Percentiles rank a stretch among this genome's conserved stretches.
Conservation (phyloP, 1,140 invertebrate genomes). For the Scaptomyza pallida region DNA sequence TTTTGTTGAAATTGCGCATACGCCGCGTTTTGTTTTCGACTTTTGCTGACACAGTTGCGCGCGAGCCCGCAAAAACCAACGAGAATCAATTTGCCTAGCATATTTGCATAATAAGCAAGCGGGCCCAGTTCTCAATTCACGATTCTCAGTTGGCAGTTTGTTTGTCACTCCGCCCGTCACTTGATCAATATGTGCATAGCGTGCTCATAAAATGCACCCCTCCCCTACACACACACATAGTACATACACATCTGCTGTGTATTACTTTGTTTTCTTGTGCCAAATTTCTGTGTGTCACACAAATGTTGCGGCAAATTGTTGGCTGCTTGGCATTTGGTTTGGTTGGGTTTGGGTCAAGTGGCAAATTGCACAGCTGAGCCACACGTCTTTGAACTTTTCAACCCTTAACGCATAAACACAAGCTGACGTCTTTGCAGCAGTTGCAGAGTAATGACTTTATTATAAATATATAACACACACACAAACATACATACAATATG, state of each 20-base stretch:
- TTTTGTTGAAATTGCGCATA: slow-evolving; percentile 76
- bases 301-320: slow-evolving; percentile 62
- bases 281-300: slow-evolving; percentile 65
- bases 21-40: slow-evolving; percentile 77
- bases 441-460: slow-evolving; percentile 69
- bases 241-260: slow-evolving; percentile 12
- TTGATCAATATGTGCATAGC: slow-evolving; percentile 81
- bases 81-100: slow-evolving; percentile 73
- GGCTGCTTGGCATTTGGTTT: slow-evolving; percentile 1
- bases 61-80: slow-evolving; percentile 31
- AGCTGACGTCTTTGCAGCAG: slow-evolving; percentile 32
- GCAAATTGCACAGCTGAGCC: slow-evolving; percentile 55
- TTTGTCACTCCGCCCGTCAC: slow-evolving; percentile 79
- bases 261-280: slow-evolving; percentile 74
- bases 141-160: slow-evolving; percentile 62
- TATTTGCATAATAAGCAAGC: slow-evolving; percentile 78
- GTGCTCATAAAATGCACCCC: slow-evolving; percentile 73
- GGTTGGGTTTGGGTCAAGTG: slow-evolving; percentile 54
- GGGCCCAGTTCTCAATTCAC: slow-evolving; percentile 26
- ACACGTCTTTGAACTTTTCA: slow-evolving; percentile 52
- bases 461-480: slow-evolving; percentile 35
- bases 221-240: too few relatives aligned
- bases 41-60: slow-evolving; percentile 68
- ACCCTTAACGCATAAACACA: slow-evolving; percentile 66
- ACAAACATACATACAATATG: background rate